These are phyloP conservation scores for Diacarnus erythraeanus DNA, from an alignment of 37 sponge, comb jelly and placozoan genomes.

Conservation along the genomic window DNA sequence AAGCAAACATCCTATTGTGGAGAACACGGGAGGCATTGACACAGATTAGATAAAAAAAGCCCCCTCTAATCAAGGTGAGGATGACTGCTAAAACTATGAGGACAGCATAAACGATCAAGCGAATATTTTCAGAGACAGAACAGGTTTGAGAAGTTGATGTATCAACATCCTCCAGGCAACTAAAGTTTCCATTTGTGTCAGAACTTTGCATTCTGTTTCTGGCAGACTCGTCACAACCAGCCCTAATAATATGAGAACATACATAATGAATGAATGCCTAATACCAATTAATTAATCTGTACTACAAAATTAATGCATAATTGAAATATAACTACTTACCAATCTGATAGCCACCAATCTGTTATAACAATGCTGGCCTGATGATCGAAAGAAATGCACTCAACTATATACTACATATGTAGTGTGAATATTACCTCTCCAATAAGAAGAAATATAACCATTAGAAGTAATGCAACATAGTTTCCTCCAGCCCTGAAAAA, in stretches of 20 bases:
- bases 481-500: conserved; percentile 66
- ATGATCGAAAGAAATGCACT: not conserved
- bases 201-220: not conserved
- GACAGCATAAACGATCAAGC: conserved; percentile 2
- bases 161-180: not conserved
- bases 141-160: not conserved
- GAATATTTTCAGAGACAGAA: not conserved
- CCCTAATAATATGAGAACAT: not conserved
- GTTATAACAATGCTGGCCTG: conserved; percentile 47
- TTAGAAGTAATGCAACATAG: conserved; percentile 20
- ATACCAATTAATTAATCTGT: not conserved
- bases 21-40: conserved; percentile 60
- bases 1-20: conserved; percentile 68
- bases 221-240: not conserved
- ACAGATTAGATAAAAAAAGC: conserved; percentile 32
- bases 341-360: conserved; percentile 83
- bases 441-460: conserved; percentile 36
- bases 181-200: not conserved
- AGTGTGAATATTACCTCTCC: conserved; percentile 9
- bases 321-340: conserved; percentile 50
- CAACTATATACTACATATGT: not conserved
- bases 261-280: not conserved
- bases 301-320: not conserved
- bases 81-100: conserved; percentile 9
- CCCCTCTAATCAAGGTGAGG: conserved; percentile 21